A percentile compares a stretch with the other conserved stretches of the same genome.
These are phyloP conservation scores for Andrena haemorrhoa DNA, from an alignment of 2,888 invertebrate species.

Conservation along the genomic window DNA sequence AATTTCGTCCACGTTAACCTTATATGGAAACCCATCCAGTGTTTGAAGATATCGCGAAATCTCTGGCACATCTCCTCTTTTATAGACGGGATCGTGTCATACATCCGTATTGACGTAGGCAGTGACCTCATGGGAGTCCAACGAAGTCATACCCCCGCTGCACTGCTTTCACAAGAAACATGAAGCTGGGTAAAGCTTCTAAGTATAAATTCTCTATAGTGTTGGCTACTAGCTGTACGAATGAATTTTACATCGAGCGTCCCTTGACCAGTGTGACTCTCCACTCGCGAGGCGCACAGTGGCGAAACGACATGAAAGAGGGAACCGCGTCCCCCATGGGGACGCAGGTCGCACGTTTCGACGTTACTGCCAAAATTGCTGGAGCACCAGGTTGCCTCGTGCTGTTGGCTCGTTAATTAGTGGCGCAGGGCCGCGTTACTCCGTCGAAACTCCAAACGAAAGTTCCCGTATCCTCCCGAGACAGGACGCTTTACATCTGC, in stretches of 20 bases:
- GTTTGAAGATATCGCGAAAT: not conserved
- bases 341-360: slow-evolving; percentile 9
- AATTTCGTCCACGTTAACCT: not conserved
- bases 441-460: slow-evolving; percentile 24
- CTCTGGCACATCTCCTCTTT: not conserved
- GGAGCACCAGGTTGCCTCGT: not conserved
- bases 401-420: slow-evolving; percentile 53
- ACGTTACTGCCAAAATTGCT: slow-evolving; percentile 24
- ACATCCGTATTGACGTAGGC: too few relatives aligned
- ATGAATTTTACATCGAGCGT: slow-evolving; percentile 14
- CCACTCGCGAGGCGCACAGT: not conserved
- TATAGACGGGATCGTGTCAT: not conserved
- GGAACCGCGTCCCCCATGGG: slow-evolving; percentile 9
- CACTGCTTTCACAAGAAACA: not conserved
- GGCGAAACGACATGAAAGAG: slow-evolving; percentile 30
- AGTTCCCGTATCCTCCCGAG: slow-evolving; percentile 37
- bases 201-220: not conserved
- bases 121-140: not conserved
- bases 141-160: not conserved
- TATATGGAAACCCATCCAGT: not conserved
- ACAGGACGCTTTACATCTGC: slow-evolving; percentile 14
- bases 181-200: too few relatives aligned
- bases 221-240: too few relatives aligned
- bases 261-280: not conserved
- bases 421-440: not conserved